A percentile compares a stretch with the other conserved stretches of the same genome.
Evolutionary conservation across 2,113 vertebrate species (phyloP).

Genomic region (Sinocyclocheilus grahami): DNA sequence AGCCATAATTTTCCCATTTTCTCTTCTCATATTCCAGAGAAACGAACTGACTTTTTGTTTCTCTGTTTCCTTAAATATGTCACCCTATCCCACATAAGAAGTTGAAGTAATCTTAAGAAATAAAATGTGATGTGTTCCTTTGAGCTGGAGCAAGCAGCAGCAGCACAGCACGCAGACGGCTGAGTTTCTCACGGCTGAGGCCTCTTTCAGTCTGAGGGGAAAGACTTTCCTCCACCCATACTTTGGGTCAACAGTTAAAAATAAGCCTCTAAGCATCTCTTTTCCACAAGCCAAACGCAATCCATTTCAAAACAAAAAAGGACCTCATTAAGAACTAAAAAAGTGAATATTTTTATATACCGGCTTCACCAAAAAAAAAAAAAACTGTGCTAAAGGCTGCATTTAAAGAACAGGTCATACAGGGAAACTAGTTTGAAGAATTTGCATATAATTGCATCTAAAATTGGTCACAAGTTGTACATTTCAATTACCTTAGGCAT

Average conservation of each 20-base stretch:
- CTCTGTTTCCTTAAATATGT: not conserved
- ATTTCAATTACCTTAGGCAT: not conserved
- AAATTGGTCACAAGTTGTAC: not conserved
- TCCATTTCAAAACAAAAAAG: constrained; percentile 28
- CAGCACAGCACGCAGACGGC: not conserved
- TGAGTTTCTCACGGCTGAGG: not conserved
- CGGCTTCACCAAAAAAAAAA: constrained; percentile 34
- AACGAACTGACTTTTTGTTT: not conserved
- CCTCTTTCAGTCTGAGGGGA: constrained; percentile 13
- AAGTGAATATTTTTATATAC: constrained; percentile 19
- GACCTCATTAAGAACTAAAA: constrained; percentile 8
- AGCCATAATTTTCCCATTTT: not conserved
- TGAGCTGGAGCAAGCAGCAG: not conserved
- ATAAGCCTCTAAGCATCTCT: constrained; percentile 11
- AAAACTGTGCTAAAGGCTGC: constrained; percentile 14
- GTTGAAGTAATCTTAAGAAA: constrained; percentile 3
- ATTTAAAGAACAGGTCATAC: constrained; percentile 9
- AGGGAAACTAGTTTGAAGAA: constrained; percentile 13
- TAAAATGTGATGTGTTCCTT: not conserved
- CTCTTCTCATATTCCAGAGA: not conserved
- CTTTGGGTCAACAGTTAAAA: constrained; percentile 12
- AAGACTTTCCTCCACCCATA: constrained; percentile 39
- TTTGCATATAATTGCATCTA: not conserved
- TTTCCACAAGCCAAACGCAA: constrained; percentile 33
- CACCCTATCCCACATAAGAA: not conserved